A percentile compares a stretch with the other conserved stretches of the same genome.
Conservation (phyloP, 2,888 invertebrate genomes). For the Drosophila vallismaia region DNA sequence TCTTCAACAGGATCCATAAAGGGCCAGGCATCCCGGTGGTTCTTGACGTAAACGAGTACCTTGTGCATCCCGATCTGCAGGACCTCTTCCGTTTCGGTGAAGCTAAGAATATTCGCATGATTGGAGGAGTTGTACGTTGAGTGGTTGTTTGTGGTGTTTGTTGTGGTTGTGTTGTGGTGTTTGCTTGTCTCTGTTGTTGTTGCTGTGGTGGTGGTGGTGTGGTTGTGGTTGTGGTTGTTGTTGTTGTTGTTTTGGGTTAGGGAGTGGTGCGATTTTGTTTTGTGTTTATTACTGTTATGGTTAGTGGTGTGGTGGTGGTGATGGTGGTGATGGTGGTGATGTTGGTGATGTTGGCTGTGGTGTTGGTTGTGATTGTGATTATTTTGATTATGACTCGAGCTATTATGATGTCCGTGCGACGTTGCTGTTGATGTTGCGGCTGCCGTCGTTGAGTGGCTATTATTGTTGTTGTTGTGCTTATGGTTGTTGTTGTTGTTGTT, state of each 20-base stretch:
- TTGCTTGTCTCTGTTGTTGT: constrained; percentile 13
- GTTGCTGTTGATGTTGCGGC: constrained; percentile 50
- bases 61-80: constrained; percentile 95
- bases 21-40: constrained; percentile 97
- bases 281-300: constrained; percentile 61
- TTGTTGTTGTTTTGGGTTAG: constrained; percentile 66
- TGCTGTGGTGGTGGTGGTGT: constrained; percentile 36
- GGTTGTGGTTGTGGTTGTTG: constrained; percentile 59
- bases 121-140: constrained; percentile 81
- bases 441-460: constrained; percentile 49
- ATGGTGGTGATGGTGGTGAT: constrained; percentile 34
- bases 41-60: constrained; percentile 93
- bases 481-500: constrained; percentile 42
- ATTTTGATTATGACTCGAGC: constrained; percentile 41
- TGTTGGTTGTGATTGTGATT: constrained; percentile 38
- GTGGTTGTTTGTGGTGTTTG: constrained; percentile 66
- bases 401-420: constrained; percentile 61
- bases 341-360: constrained; percentile 41
- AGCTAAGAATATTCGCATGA: constrained; percentile 86
- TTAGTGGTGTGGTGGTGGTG: constrained; percentile 47
- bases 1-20: constrained; percentile 97
- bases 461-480: constrained; percentile 47
- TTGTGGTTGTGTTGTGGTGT: constrained; percentile 32
- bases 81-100: constrained; percentile 92
- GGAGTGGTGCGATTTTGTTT: constrained; percentile 50